Evolutionary conservation across 2,797 vertebrate genomes (phyloP), one percentile per base, ranked within the genome.

Genomic region (Platalea minor): DNA sequence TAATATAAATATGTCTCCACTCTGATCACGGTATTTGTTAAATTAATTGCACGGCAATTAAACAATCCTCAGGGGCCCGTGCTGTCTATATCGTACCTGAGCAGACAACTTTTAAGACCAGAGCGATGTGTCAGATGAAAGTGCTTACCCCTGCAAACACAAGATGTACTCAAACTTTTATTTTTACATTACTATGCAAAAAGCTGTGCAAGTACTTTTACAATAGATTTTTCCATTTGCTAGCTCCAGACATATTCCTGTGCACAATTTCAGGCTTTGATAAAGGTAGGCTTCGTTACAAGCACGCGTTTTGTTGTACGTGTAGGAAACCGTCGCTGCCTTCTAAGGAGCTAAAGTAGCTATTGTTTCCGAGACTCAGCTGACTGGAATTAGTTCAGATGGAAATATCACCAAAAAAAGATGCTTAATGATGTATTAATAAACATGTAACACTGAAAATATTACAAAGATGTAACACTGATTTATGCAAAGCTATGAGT

Each of bases 41-140:
- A 96, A 88, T 94, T 91, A 93, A 96, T 85, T 91, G 89, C 79
- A 82, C 2, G 1, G 75, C 85, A 96, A 96, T 90, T 92, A 94
- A 91, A 74, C 56, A 85, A 43, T 35, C 57, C 91, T 89, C 81
- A 28, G 41, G 72, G 80, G 57, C n/a, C 45, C 35, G 21, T 9
- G 48, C 60, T 91, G 69, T 9, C 74, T 63, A 77, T 63, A n/a
- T n/a, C 75, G 28, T 13, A 87, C 33, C 63, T 0, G 3, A 82
- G 77, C 74, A 63, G 74, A 65, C 57, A 75, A 65, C 60, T 89
- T 61, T 10, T 31, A 72, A 82, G 74, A 79, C 48, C 48, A 83
- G 37, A 74, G 60, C 82, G 37, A 60, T 4, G 37, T 0, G 0
- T 43, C 65, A 75, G 48, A 61, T 53, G 14, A 21, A 86, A 90